Percentiles rank a stretch among this genome's conserved stretches.
phyloP scores from a whole-genome alignment of 2,113 vertebrate genomes.

The Crotalus tigris region DNA sequence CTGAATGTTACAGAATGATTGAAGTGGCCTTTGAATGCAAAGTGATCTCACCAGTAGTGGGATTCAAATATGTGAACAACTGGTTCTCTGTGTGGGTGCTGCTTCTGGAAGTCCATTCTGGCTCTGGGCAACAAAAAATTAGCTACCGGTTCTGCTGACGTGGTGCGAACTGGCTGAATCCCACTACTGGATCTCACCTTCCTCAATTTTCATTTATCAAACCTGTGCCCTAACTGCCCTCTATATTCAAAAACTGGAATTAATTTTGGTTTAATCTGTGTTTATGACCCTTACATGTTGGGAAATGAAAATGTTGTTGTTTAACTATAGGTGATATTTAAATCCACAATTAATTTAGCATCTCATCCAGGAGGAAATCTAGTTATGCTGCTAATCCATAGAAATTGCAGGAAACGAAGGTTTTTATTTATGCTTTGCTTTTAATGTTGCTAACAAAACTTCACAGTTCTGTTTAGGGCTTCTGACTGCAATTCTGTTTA shows the following conservation, averaged over 20 bases:
- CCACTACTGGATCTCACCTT: background rate
- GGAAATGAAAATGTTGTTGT: background rate
- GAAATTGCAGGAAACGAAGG: background rate
- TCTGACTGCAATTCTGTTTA: background rate
- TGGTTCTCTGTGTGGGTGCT: too few species aligned
- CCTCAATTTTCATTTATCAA: background rate
- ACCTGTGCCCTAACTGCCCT: fast-evolving
- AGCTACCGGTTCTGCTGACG: too few species aligned
- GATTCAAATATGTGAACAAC: too few species aligned
- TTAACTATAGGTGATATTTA: slow-evolving; percentile 25
- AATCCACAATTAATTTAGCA: background rate
- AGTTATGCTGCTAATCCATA: background rate
- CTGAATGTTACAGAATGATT: background rate
- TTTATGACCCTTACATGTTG: background rate
- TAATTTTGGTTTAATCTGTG: background rate
- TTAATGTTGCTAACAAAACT: background rate
- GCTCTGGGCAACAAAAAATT: too few species aligned
- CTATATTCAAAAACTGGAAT: background rate
- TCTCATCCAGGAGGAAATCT: slow-evolving; percentile 2
- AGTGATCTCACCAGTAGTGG: background rate
- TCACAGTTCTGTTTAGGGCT: background rate
- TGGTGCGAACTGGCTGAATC: too few species aligned
- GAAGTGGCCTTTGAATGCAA: background rate
- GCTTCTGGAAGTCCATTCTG: too few species aligned
- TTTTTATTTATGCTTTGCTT: background rate